These are phyloP conservation scores for Rhopalosiphum nymphaeae DNA, from an alignment of 2,888 invertebrate species.

Conservation along the genomic window DNA sequence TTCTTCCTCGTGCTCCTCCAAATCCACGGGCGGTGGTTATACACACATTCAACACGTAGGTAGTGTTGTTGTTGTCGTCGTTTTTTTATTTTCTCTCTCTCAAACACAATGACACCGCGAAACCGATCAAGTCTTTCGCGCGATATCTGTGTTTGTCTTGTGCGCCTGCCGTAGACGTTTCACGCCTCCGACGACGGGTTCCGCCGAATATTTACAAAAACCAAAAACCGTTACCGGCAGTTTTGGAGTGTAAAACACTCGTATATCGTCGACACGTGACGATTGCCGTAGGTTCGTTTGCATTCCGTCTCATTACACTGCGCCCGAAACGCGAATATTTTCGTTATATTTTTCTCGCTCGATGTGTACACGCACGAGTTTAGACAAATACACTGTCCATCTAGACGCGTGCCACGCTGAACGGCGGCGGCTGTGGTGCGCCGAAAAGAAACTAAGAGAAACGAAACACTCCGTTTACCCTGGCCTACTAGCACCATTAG, in stretches of 20 bases:
- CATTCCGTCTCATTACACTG: neutral
- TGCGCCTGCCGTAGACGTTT: too few relatives aligned
- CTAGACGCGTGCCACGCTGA: neutral
- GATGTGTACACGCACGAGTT: too few relatives aligned
- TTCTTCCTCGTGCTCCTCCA: too few relatives aligned
- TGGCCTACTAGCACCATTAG: neutral
- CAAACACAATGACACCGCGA: neutral
- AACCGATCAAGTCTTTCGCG: neutral
- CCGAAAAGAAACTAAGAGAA: neutral
- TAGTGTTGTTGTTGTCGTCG: constrained; percentile 5
- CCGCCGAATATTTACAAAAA: neutral
- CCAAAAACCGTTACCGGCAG: neutral
- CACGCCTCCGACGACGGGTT: neutral
- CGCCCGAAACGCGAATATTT: too few relatives aligned
- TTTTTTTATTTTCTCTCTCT: neutral
- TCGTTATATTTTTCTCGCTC: neutral
- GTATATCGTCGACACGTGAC: too few relatives aligned
- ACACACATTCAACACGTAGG: constrained; percentile 50
- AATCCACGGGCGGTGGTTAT: neutral
- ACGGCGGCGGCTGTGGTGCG: neutral
- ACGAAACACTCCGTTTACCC: neutral
- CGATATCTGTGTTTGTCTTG: neutral
- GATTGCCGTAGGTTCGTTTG: neutral
- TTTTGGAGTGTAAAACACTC: too few relatives aligned
- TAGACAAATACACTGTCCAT: too few relatives aligned